phyloP scores from a whole-genome alignment of 1,140 invertebrate species.

The Diuraphis noxia region DNA sequence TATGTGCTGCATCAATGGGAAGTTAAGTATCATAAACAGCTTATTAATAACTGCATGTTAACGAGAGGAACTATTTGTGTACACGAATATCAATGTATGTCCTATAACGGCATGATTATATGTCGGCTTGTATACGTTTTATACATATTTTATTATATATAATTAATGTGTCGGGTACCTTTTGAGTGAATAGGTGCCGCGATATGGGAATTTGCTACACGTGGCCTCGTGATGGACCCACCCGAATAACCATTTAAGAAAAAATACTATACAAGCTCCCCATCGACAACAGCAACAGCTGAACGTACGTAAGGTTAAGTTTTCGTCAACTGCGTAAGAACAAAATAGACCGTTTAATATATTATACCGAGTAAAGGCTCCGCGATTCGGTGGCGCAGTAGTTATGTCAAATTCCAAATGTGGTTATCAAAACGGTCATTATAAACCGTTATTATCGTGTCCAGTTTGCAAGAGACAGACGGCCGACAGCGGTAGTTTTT shows the following conservation, averaged over 20 bases:
- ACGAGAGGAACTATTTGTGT: background rate
- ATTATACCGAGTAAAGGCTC: background rate
- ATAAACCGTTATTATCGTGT: constrained; percentile 15
- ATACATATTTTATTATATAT: background rate
- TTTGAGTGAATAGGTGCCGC: background rate
- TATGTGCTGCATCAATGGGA: background rate
- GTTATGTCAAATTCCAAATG: background rate
- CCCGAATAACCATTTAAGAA: background rate
- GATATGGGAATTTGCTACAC: background rate
- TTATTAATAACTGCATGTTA: background rate
- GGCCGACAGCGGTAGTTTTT: background rate
- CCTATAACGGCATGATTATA: background rate
- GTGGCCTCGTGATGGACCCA: background rate
- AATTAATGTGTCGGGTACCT: background rate
- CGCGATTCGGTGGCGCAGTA: background rate
- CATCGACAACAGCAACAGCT: background rate
- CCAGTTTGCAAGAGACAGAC: background rate
- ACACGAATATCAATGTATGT: background rate
- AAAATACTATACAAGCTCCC: background rate
- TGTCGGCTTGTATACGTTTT: background rate
- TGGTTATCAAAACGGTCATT: constrained; percentile 2
- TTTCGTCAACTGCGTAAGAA: background rate
- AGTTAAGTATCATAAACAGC: background rate
- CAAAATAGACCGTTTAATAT: background rate
- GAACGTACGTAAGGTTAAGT: background rate